phyloP scores from a whole-genome alignment of 2,113 vertebrate genomes.

The Mobula hypostoma region DNA sequence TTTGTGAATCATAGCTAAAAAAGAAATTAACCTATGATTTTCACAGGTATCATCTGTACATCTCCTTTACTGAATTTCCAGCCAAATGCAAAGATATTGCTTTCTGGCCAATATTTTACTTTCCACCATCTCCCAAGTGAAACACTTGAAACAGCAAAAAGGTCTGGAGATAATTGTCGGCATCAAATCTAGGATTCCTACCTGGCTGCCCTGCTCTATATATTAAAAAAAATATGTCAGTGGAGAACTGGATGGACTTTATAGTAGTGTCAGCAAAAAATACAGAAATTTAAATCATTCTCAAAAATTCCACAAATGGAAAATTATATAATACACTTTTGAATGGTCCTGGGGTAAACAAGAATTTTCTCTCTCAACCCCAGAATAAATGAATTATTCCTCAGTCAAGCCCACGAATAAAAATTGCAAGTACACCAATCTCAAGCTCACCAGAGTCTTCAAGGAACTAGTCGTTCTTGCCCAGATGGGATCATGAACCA shows the following conservation, averaged over 20 bases:
- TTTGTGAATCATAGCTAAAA: not conserved
- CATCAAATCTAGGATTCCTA: not conserved
- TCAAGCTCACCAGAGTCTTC: not conserved
- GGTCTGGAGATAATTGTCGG: not conserved
- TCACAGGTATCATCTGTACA: not conserved
- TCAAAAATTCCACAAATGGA: not conserved
- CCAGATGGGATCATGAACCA: not conserved
- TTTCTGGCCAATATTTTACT: constrained; percentile 4
- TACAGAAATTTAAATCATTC: not conserved
- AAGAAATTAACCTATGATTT: not conserved
- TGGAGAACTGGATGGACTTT: not conserved
- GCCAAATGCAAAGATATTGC: not conserved
- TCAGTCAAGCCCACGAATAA: too few species aligned
- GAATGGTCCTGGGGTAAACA: not conserved
- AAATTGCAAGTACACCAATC: not conserved
- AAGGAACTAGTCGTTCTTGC: not conserved
- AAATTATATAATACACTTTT: not conserved
- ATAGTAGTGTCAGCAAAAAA: not conserved
- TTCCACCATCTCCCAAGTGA: not conserved
- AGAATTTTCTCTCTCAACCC: too few species aligned
- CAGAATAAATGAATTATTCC: too few species aligned
- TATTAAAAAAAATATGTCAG: not conserved
- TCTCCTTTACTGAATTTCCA: not conserved
- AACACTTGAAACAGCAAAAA: not conserved
- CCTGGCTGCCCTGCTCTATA: not conserved